Evolutionary conservation across 2,113 vertebrate genomes (phyloP).

Genomic region (Dasypus novemcinctus): DNA sequence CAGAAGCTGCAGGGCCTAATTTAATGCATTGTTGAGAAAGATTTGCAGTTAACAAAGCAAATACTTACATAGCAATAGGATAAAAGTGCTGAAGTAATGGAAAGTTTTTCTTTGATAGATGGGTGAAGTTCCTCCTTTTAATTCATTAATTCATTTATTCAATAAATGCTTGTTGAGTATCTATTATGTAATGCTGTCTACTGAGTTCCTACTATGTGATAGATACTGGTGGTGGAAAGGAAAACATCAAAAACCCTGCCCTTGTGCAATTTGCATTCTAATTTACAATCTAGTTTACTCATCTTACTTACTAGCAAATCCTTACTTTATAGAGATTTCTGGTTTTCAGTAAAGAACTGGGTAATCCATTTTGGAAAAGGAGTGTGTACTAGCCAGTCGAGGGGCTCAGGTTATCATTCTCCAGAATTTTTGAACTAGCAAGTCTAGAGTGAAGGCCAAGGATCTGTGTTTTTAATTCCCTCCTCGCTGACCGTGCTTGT

Average conservation of each 20-base stretch:
- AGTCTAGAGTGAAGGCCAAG: not conserved
- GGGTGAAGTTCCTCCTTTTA: not conserved
- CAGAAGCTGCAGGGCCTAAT: not conserved
- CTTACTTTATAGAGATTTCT: not conserved
- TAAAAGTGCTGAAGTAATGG: not conserved
- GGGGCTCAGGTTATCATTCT: not conserved
- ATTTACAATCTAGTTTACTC: not conserved
- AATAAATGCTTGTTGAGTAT: not conserved
- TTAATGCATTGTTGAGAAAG: not conserved
- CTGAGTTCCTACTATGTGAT: not conserved
- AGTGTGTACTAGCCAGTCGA: accelerated
- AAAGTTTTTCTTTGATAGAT: not conserved
- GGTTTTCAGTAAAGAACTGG: not conserved
- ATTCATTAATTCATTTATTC: not conserved
- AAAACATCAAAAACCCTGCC: not conserved
- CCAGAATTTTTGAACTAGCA: not conserved
- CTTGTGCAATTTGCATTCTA: not conserved
- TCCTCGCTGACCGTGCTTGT: not conserved
- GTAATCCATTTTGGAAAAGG: not conserved
- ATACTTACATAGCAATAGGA: not conserved
- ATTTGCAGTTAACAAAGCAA: not conserved
- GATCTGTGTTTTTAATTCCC: not conserved
- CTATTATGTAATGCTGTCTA: not conserved
- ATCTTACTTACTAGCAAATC: not conserved
- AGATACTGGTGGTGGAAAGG: not conserved